Evolutionary conservation across 2,888 invertebrate species (phyloP).

Genomic region (Crioceris asparagi): DNA sequence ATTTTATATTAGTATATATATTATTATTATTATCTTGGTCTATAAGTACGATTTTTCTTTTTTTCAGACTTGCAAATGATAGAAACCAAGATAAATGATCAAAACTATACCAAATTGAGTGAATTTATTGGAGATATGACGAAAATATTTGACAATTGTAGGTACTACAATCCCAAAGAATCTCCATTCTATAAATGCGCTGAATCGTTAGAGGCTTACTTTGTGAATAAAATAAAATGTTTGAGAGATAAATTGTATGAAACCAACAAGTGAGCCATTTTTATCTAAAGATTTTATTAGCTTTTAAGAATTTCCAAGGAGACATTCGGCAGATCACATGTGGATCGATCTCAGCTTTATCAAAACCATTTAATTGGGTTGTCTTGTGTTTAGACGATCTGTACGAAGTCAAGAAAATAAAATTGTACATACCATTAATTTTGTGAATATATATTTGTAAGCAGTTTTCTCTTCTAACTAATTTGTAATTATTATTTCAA

Average conservation of each 20-base stretch:
- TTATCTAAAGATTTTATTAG: conserved; percentile 12
- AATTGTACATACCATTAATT: conserved; percentile 10
- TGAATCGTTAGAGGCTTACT: conserved; percentile 88
- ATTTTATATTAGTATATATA: no score
- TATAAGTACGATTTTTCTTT: conserved; percentile 14
- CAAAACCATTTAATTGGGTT: conserved; percentile 10
- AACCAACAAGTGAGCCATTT: conserved; percentile 31
- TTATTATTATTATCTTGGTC: no score
- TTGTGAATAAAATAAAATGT: conserved; percentile 86
- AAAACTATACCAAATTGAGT: conserved; percentile 74
- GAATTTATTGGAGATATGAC: conserved; percentile 98
- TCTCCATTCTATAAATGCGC: conserved; percentile 95
- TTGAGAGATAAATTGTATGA: conserved; percentile 75
- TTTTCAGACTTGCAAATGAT: conserved; percentile 84
- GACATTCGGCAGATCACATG: conserved; percentile 21
- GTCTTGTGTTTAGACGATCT: conserved; percentile 16
- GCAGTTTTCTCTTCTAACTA: conserved; percentile 19
- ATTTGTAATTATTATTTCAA: conserved; percentile 20
- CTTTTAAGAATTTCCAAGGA: conserved; percentile 18
- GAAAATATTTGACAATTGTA: conserved; percentile 97
- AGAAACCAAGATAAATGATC: conserved; percentile 73
- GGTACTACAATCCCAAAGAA: conserved; percentile 92
- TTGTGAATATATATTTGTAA: conserved; percentile 21
- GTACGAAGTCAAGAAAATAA: conserved; percentile 17
- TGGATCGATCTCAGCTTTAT: conserved; percentile 27